phyloP scores from a whole-genome alignment of 2,113 vertebrate genomes.

The Carassius auratus region DNA sequence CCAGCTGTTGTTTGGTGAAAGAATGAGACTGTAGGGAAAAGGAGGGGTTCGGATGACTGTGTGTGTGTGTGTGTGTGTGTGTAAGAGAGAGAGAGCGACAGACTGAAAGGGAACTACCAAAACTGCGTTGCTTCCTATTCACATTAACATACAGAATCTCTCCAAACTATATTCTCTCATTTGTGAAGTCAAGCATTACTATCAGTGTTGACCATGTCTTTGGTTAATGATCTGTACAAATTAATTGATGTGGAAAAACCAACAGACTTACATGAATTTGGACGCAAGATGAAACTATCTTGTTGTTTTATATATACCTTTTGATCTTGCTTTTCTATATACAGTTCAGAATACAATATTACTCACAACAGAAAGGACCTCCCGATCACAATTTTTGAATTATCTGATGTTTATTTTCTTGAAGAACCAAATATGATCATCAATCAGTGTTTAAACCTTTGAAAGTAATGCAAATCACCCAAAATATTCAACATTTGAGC shows the following conservation, averaged over 20 bases:
- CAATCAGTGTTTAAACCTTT: not conserved
- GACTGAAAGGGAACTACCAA: conserved; percentile 17
- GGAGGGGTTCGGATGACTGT: conserved; percentile 26
- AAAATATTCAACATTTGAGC: not conserved
- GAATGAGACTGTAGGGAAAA: conserved; percentile 39
- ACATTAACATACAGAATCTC: conserved; percentile 1
- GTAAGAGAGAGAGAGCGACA: not conserved
- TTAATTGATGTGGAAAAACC: not conserved
- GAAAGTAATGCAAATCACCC: not conserved
- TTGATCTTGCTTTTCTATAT: no score
- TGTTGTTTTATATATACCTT: no score
- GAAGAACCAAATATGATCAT: not conserved
- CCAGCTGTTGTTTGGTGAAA: conserved; percentile 51
- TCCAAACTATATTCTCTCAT: not conserved
- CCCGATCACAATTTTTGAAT: not conserved
- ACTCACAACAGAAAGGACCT: not conserved
- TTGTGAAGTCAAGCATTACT: not conserved
- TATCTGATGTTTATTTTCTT: not conserved
- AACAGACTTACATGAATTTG: not conserved
- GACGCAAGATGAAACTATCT: not conserved
- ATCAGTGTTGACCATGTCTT: not conserved
- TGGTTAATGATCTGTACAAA: not conserved
- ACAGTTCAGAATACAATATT: no score
- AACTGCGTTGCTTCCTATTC: not conserved
- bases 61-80: not conserved